Evolutionary conservation across 2,888 invertebrate genomes (phyloP).

Genomic region (Laothoe populi): DNA sequence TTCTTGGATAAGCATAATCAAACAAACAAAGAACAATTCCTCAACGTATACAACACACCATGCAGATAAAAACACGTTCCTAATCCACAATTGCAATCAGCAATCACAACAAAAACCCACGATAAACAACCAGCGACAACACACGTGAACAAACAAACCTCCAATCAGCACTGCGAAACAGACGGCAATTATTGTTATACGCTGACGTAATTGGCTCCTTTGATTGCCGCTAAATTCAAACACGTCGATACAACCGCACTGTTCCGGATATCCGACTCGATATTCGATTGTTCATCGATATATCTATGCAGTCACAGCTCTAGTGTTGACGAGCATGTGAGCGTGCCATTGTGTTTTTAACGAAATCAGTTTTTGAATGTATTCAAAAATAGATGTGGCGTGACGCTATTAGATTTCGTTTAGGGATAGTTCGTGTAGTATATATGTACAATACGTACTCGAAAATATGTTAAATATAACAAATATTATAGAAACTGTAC

Average conservation of each 20-base stretch:
- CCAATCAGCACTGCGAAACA: slow-evolving; percentile 29
- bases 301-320: not conserved
- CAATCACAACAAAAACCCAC: not conserved
- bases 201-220: slow-evolving; percentile 42
- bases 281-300: not conserved
- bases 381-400: slow-evolving; percentile 15
- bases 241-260: slow-evolving; percentile 32
- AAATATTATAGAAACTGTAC: no score
- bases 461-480: no score
- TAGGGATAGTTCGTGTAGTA: not conserved
- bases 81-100: not conserved
- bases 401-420: slow-evolving; percentile 3
- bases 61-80: not conserved
- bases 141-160: slow-evolving; percentile 11
- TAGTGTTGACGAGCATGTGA: slow-evolving; percentile 4
- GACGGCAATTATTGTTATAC: slow-evolving; percentile 38
- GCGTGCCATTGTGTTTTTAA: slow-evolving; percentile 15
- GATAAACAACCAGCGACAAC: not conserved
- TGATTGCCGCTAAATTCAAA: slow-evolving; percentile 39
- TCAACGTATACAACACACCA: not conserved
- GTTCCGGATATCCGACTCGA: slow-evolving; percentile 8
- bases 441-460: not conserved
- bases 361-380: slow-evolving; percentile 23
- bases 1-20: not conserved
- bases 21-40: not conserved